Evolutionary conservation across 2,797 vertebrate species (phyloP).

Genomic region (Poeciliopsis presidionis): DNA sequence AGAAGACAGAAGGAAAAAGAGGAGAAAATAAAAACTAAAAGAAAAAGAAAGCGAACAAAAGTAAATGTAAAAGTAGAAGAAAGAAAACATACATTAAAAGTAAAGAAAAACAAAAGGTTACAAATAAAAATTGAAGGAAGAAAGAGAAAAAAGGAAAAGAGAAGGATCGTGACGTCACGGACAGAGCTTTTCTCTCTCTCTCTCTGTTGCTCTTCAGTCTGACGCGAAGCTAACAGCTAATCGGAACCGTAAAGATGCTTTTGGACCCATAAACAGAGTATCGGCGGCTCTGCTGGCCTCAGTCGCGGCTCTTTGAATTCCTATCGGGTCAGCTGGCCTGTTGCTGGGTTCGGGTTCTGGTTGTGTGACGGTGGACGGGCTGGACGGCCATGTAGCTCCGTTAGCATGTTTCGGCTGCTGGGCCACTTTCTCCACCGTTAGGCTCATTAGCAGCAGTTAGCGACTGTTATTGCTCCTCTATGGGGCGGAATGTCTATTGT

Average conservation of each 20-base stretch:
- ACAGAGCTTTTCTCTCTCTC: conserved; percentile 12
- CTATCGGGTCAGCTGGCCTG: neutral
- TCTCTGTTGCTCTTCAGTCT: conserved; percentile 15
- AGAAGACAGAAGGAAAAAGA: neutral
- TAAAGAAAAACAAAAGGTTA: neutral
- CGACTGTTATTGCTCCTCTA: neutral
- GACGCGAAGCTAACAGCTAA: conserved; percentile 17
- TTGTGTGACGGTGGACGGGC: conserved; percentile 18
- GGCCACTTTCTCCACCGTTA: conserved; percentile 17
- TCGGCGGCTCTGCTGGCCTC: neutral
- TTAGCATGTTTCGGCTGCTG: conserved; percentile 47
- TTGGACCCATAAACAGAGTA: neutral
- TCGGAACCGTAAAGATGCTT: neutral
- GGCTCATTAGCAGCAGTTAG: conserved; percentile 5
- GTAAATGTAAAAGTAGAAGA: too few species aligned
- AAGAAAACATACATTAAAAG: neutral
- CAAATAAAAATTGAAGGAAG: neutral
- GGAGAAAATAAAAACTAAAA: too few species aligned
- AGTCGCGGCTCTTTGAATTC: neutral
- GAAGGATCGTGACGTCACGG: neutral
- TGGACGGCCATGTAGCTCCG: conserved; percentile 18
- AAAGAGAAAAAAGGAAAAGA: neutral
- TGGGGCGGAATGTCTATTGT: neutral
- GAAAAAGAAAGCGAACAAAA: too few species aligned
- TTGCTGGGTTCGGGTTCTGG: neutral